Evolutionary conservation across 1,140 invertebrate species (phyloP), one percentile per base, ranked within the genome.

Genomic region (Drosophila lowei): DNA sequence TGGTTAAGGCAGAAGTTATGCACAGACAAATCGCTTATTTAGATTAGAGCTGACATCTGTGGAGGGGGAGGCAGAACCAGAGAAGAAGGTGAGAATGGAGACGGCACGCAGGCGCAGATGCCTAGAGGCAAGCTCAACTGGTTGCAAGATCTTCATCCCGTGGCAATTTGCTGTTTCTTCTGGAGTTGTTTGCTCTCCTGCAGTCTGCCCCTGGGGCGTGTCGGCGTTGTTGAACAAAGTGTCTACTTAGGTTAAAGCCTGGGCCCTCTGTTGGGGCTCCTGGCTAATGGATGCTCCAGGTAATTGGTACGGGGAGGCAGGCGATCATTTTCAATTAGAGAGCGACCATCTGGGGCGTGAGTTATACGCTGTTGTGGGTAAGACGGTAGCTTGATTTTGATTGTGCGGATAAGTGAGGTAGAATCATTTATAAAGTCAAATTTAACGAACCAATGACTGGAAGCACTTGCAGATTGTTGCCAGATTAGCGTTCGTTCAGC

Each of bases 11-110:
- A 44, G 30, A 49, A 80, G 77, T 86, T 86, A 86, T 81, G 81
- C 64, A 50, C 78, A 76, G 83, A 72, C 71, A 79, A 86, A 79
- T 86, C 78, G 83, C 78, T 83, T 81, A 83, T 77, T 86, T 88
- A 86, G 81, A 86, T 86, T 88, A 65, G 59, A 81, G 60, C 66
- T 81, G 81, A 88, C 81, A 86, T 55, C 55, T 57, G 28, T 46
- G 42, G 62, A 48, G 50, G 44, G 65, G 43, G 34, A 41, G 34
- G 21, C 9, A 41, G 30, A 56, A 3, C 30, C 34, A 38, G 25
- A 42, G 28, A 8, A 15, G 43, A 48, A 42, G 53, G 9, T 55
- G 52, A 42, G 52, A 13, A 52, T 44, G 34, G 0, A 13, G 34
- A 38, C 34, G 15, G 34, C 43, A 47, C 77, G 77, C 77, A 64